phyloP scores from a whole-genome alignment of 2,113 vertebrate species.

The Mustelus asterias region DNA sequence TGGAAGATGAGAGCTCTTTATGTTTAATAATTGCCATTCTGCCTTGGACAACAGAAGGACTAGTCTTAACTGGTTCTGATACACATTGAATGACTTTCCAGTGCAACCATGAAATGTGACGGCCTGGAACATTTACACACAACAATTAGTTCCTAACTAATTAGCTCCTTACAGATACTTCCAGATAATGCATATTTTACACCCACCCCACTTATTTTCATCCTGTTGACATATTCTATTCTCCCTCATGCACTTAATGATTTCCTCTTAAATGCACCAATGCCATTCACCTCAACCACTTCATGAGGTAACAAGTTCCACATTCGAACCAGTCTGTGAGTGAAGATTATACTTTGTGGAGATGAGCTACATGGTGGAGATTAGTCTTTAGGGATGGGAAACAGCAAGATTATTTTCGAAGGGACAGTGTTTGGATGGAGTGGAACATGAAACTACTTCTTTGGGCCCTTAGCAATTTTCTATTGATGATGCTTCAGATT shows the following conservation, averaged over 20 bases:
- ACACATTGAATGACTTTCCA: no score
- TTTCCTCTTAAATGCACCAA: neutral
- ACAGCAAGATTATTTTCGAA: neutral
- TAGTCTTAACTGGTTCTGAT: no score
- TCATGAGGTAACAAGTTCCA: neutral
- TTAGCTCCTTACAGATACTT: no score
- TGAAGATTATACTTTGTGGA: neutral
- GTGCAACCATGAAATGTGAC: no score
- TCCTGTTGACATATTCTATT: neutral
- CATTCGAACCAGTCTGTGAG: neutral
- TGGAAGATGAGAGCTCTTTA: no score
- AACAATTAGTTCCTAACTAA: no score
- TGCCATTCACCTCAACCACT: neutral
- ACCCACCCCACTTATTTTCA: neutral
- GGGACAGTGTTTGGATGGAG: neutral
- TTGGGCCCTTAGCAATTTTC: neutral
- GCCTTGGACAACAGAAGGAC: no score
- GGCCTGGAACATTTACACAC: no score
- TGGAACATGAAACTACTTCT: neutral
- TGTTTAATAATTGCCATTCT: no score
- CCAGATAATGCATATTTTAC: no score
- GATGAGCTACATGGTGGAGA: neutral
- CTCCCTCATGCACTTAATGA: neutral
- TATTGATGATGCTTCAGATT: neutral
- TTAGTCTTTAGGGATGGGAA: neutral